Conservation (phyloP, 2,797 vertebrate genomes). For the Pangasius mekongensis region DNA sequence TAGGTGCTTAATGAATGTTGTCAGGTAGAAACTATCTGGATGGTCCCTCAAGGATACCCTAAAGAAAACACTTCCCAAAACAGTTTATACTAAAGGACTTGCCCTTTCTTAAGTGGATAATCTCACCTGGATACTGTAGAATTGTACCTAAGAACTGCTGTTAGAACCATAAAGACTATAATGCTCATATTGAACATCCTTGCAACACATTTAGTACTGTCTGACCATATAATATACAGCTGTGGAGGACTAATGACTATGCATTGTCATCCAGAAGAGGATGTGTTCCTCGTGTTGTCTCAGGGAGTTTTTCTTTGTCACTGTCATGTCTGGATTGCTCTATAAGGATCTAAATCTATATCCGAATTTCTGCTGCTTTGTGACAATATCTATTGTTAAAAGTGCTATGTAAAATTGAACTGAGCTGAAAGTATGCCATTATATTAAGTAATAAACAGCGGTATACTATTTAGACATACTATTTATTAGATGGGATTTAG, state of each 20-base stretch:
- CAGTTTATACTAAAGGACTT: not conserved
- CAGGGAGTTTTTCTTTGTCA: not conserved
- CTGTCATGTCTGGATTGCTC: not conserved
- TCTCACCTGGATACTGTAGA: not conserved
- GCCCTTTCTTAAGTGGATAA: not conserved
- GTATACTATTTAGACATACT: not conserved
- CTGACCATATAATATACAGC: not conserved
- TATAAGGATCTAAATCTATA: not conserved
- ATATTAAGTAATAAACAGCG: not conserved
- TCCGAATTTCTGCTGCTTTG: not conserved
- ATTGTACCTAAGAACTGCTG: not conserved
- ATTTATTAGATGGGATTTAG: not conserved
- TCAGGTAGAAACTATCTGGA: not conserved
- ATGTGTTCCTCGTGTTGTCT: not conserved
- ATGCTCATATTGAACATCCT: not conserved
- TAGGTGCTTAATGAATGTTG: not conserved
- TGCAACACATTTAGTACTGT: not conserved
- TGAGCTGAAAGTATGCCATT: not conserved
- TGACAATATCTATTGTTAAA: not conserved
- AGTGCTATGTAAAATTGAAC: not conserved
- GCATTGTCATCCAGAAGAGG: not conserved
- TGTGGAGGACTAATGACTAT: not conserved
- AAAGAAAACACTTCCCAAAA: not conserved
- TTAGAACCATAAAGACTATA: not conserved
- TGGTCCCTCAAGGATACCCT: not conserved